Evolutionary conservation across 2,888 invertebrate genomes (phyloP).

Genomic region (Chrysolina americana): DNA sequence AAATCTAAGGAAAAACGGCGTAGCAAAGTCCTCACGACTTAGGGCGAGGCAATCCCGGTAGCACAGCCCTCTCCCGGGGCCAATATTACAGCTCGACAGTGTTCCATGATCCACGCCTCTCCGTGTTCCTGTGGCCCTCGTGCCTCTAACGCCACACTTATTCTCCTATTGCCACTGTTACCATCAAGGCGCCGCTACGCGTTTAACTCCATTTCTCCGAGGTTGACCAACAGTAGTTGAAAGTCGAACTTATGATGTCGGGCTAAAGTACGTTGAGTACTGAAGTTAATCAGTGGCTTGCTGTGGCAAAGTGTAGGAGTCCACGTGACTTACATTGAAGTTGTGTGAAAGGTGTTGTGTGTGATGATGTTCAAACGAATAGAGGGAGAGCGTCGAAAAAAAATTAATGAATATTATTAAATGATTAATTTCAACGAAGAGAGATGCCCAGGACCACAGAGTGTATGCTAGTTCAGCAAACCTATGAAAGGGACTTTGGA

Average conservation of each 20-base stretch:
- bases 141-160: conserved; percentile 29
- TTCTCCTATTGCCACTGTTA: conserved; percentile 34
- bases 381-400: too few relatives aligned
- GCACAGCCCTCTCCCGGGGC: conserved; percentile 58
- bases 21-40: conserved; percentile 46
- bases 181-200: conserved; percentile 33
- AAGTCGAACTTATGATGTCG: conserved; percentile 30
- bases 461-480: too few relatives aligned
- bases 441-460: too few relatives aligned
- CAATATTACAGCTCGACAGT: conserved; percentile 61
- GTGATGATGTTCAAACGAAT: too few relatives aligned
- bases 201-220: conserved; percentile 34
- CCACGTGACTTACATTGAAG: too few relatives aligned
- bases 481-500: too few relatives aligned
- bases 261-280: conserved; percentile 2
- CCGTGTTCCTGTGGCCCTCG: conserved; percentile 49
- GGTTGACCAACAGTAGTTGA: conserved; percentile 31
- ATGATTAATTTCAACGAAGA: too few relatives aligned
- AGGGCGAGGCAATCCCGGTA: conserved; percentile 57
- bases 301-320: background rate
- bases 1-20: conserved; percentile 31
- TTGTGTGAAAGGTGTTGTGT: too few relatives aligned
- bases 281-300: background rate
- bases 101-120: conserved; percentile 57
- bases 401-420: too few relatives aligned